A percentile compares a stretch with the other conserved stretches of the same genome.
phyloP scores from a whole-genome alignment of 2,797 vertebrate species.

The Etheostoma nigrum region DNA sequence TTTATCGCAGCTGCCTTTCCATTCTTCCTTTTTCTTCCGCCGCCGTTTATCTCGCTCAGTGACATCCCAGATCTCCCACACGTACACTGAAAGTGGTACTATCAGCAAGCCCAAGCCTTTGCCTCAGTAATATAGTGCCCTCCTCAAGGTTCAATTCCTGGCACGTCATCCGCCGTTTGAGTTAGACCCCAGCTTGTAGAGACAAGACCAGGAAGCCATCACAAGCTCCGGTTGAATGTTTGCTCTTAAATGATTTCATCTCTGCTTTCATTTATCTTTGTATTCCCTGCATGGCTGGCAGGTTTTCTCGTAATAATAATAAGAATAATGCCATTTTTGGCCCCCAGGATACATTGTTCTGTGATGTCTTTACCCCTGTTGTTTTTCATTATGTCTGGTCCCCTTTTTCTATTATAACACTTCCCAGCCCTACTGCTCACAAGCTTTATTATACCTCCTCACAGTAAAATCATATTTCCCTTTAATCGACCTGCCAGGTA shows the following conservation, averaged over 20 bases:
- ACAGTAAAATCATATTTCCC: conserved; percentile 11
- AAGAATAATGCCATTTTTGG: conserved; percentile 40
- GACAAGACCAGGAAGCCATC: conserved; percentile 49
- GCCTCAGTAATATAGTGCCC: conserved; percentile 41
- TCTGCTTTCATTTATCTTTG: conserved; percentile 56
- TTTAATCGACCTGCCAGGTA: conserved; percentile 15
- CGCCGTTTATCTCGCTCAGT: conserved; percentile 56
- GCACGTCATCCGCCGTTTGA: conserved; percentile 61
- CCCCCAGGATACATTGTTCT: conserved; percentile 19
- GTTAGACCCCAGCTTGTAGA: conserved; percentile 51
- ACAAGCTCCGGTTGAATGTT: conserved; percentile 30
- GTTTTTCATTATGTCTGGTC: conserved; percentile 39
- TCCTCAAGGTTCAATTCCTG: conserved; percentile 66
- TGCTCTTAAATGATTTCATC: conserved; percentile 38
- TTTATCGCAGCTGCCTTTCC: conserved; percentile 42
- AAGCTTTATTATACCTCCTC: not conserved
- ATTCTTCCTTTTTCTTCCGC: conserved; percentile 11
- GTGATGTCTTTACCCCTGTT: conserved; percentile 32
- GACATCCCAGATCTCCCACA: conserved; percentile 66
- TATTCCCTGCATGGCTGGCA: conserved; percentile 39
- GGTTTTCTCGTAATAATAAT: conserved; percentile 47
- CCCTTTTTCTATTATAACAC: conserved; percentile 14
- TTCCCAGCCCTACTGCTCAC: not conserved
- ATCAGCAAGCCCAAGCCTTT: conserved; percentile 33
- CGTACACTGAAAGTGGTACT: conserved; percentile 49